Conservation (phyloP, 2,888 invertebrate genomes). For the Seladonia tumulorum region DNA sequence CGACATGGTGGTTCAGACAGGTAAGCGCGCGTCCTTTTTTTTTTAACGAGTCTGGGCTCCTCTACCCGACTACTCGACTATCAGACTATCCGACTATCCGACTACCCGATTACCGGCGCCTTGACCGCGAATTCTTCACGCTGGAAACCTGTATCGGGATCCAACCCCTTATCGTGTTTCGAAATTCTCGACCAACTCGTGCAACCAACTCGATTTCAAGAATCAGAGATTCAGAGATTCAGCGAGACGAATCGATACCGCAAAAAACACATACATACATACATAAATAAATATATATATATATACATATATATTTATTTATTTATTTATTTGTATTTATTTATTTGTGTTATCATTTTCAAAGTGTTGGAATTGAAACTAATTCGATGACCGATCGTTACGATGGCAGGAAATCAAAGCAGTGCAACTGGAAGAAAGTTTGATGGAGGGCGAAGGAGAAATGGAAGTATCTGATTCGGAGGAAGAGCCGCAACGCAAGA, state of each 20-base stretch:
- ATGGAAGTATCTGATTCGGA: constrained; percentile 95
- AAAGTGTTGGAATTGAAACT: background rate
- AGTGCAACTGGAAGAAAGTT: constrained; percentile 88
- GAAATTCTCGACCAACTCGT: background rate
- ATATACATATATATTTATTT: background rate
- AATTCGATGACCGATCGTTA: constrained; percentile 45
- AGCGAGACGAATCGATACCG: constrained; percentile 5
- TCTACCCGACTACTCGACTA: background rate
- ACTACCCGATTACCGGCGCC: background rate
- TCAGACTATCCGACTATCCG: background rate
- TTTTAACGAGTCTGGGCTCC: background rate
- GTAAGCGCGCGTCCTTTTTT: constrained; percentile 26
- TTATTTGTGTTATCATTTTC: constrained; percentile 31
- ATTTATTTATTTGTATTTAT: background rate
- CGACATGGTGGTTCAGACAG: constrained; percentile 13
- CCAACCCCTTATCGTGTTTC: background rate
- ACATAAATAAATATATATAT: background rate
- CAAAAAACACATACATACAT: background rate
- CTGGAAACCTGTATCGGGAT: constrained; percentile 11
- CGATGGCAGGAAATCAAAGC: constrained; percentile 88
- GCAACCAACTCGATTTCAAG: background rate
- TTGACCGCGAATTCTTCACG: constrained; percentile 12
- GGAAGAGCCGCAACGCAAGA: constrained; percentile 85
- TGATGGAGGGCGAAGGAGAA: constrained; percentile 91
- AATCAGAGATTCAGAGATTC: constrained; percentile 23